These are phyloP conservation scores for Telenomus remus DNA, from an alignment of 1,140 invertebrate genomes.

Conservation along the genomic window DNA sequence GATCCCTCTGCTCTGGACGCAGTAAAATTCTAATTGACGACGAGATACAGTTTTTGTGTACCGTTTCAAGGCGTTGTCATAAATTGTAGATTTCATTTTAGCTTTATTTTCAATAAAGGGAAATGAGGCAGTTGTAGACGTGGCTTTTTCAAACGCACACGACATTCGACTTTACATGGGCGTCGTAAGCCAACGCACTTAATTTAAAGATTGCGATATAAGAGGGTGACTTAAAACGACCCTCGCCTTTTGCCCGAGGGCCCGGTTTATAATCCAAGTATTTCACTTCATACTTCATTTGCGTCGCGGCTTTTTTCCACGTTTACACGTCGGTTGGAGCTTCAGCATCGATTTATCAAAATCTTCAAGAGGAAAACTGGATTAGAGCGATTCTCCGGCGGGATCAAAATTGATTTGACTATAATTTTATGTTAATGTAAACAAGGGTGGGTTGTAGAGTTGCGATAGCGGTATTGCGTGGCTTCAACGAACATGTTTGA, in stretches of 20 bases:
- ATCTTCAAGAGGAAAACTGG: slow-evolving; percentile 16
- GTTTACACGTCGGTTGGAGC: slow-evolving; percentile 31
- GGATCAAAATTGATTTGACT: not conserved
- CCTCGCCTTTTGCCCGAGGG: slow-evolving; percentile 32
- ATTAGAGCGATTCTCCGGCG: not conserved
- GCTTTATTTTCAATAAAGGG: slow-evolving; percentile 57
- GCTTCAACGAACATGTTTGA: slow-evolving; percentile 19
- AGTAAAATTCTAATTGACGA: slow-evolving; percentile 36
- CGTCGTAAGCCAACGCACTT: slow-evolving; percentile 72
- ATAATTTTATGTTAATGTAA: not conserved
- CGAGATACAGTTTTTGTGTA: slow-evolving; percentile 1
- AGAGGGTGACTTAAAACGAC: slow-evolving; percentile 45
- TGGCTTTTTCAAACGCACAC: slow-evolving; percentile 58
- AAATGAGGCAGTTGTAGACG: slow-evolving; percentile 65
- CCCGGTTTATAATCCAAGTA: slow-evolving; percentile 66
- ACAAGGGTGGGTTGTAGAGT: not conserved
- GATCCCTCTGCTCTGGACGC: slow-evolving; percentile 1
- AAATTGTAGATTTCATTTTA: slow-evolving; percentile 31
- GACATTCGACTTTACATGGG: slow-evolving; percentile 68
- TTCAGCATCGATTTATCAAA: slow-evolving; percentile 29
- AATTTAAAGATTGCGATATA: slow-evolving; percentile 70
- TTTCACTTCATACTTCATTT: slow-evolving; percentile 73
- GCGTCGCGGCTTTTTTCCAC: slow-evolving; percentile 52
- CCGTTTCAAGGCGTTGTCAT: slow-evolving; percentile 22
- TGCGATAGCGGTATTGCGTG: slow-evolving; percentile 14